A percentile compares a stretch with the other conserved stretches of the same genome.
phyloP scores from a whole-genome alignment of 2,797 vertebrate genomes.

The Phalloptychus januarius region DNA sequence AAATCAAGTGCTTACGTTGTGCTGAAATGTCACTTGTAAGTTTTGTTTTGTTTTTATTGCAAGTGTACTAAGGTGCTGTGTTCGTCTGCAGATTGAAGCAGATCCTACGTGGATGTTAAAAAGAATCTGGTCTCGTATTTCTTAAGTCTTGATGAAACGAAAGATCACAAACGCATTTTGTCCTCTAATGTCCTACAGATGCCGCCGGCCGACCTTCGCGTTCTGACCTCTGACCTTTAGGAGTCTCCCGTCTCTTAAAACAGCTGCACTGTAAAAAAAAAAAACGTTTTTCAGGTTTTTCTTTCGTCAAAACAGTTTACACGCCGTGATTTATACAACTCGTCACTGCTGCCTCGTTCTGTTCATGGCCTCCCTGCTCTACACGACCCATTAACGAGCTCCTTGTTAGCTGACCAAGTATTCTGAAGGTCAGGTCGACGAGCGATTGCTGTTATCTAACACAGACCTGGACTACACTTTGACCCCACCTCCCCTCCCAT shows the following conservation, averaged over 20 bases:
- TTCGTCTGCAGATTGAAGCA: neutral
- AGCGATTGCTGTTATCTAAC: constrained; percentile 1
- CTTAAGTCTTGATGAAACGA: constrained; percentile 1
- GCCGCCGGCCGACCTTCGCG: too few species aligned
- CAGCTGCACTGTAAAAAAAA: neutral
- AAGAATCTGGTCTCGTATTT: neutral
- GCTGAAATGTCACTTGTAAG: too few species aligned
- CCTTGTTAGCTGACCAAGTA: constrained; percentile 9
- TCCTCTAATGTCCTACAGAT: neutral
- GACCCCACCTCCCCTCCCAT: neutral
- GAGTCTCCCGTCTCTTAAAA: constrained; percentile 31
- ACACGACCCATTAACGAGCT: neutral
- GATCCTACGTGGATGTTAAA: neutral
- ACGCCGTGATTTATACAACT: constrained; percentile 18
- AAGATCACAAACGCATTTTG: constrained; percentile 23
- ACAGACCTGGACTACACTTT: constrained; percentile 30
- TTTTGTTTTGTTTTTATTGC: too few species aligned
- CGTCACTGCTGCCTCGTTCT: neutral
- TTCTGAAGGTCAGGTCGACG: constrained; percentile 17
- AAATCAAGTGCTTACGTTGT: too few species aligned
- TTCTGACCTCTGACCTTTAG: constrained; percentile 19
- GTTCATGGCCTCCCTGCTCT: neutral
- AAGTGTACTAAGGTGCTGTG: neutral
- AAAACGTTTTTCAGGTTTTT: neutral
- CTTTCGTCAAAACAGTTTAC: constrained; percentile 18